These are phyloP conservation scores for Matsumurasca onukii DNA, from an alignment of 1,140 invertebrate species.

Conservation along the genomic window DNA sequence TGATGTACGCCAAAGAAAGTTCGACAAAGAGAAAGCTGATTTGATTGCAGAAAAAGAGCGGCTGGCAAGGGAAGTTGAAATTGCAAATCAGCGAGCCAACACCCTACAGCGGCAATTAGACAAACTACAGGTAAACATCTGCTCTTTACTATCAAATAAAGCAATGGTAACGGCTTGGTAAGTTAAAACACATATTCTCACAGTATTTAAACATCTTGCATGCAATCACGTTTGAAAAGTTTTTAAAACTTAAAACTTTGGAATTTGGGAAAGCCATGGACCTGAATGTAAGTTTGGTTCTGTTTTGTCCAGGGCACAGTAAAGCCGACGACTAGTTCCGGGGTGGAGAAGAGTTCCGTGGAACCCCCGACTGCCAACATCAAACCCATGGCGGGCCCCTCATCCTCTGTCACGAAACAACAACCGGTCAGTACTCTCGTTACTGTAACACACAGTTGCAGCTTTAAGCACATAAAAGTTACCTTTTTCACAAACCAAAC, in stretches of 20 bases:
- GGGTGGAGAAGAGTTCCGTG: conserved; percentile 65
- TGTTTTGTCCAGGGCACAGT: conserved; percentile 56
- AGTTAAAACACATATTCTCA: no score
- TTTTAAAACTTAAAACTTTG: no score
- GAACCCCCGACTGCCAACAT: conserved; percentile 91
- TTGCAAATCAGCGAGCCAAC: conserved; percentile 66
- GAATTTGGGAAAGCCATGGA: no score
- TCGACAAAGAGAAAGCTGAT: conserved; percentile 77
- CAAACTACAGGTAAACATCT: conserved; percentile 55
- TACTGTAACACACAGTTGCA: no score
- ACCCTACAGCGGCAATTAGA: conserved; percentile 79
- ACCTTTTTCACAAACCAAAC: no score
- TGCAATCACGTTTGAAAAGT: no score
- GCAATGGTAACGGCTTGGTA: no score
- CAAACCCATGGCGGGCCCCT: conserved; percentile 84
- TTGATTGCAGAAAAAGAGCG: conserved; percentile 61
- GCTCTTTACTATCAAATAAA: no score
- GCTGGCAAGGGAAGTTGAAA: conserved; percentile 69
- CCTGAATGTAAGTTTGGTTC: no score
- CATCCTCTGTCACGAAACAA: conserved; percentile 46
- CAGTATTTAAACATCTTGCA: no score
- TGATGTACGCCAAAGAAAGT: conserved; percentile 49
- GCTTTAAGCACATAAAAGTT: no score
- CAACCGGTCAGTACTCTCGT: conserved; percentile 46
- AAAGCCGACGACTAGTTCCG: conserved; percentile 63